phyloP scores from a whole-genome alignment of 2,797 vertebrate genomes.

The Delichon dasypus region DNA sequence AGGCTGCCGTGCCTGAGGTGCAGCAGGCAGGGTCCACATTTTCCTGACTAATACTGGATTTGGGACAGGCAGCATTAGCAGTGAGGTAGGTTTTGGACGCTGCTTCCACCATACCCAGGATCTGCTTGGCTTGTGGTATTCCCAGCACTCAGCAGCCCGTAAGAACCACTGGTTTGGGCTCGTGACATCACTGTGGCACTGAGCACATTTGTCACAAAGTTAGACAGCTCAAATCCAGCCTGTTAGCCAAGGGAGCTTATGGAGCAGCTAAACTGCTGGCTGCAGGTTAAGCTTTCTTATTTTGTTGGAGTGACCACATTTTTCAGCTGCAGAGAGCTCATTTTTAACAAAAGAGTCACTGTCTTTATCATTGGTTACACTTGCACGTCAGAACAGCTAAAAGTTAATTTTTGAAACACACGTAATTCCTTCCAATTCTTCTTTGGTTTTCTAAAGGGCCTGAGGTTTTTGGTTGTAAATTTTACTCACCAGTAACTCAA shows the following conservation, averaged over 20 bases:
- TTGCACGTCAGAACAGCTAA: not conserved
- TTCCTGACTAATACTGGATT: not conserved
- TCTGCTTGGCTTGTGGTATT: constrained; percentile 12
- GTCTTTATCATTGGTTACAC: not conserved
- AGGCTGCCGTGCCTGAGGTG: not conserved
- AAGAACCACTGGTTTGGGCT: constrained; percentile 19
- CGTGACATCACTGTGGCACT: constrained; percentile 50
- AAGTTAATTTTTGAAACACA: not conserved
- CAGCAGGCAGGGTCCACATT: not conserved
- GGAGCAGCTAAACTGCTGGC: not conserved
- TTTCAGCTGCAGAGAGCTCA: not conserved
- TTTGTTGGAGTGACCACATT: not conserved
- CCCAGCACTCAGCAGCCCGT: constrained; percentile 28
- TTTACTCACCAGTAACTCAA: not conserved
- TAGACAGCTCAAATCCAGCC: constrained; percentile 12
- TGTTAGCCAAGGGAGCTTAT: not conserved
- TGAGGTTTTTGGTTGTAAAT: not conserved
- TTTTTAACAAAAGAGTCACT: not conserved
- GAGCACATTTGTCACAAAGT: constrained; percentile 25
- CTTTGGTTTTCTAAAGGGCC: not conserved
- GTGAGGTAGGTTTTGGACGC: not conserved
- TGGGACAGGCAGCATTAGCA: not conserved
- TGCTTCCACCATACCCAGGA: not conserved
- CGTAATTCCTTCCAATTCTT: not conserved
- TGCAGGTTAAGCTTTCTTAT: not conserved